Percentiles rank a stretch among this genome's conserved stretches.
These are phyloP conservation scores for Calephelis virginiensis DNA, from an alignment of 1,140 invertebrate species.

Conservation along the genomic window DNA sequence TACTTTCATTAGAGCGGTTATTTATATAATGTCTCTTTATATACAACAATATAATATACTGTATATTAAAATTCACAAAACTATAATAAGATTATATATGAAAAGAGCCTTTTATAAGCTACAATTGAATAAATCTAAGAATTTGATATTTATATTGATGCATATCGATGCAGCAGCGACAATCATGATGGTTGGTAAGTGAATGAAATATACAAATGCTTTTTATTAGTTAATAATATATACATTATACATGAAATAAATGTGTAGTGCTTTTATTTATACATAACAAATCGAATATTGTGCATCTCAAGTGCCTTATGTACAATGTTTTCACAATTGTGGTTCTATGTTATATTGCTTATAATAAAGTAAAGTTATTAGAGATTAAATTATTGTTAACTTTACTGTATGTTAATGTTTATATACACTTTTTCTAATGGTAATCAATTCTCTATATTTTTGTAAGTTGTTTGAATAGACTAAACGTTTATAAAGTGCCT, in stretches of 20 bases:
- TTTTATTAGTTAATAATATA: conserved; percentile 48
- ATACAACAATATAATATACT: no score
- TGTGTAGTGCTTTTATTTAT: conserved; percentile 69
- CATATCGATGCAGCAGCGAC: conserved; percentile 5
- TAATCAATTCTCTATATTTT: conserved; percentile 48
- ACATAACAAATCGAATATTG: conserved; percentile 60
- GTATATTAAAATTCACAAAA: no score
- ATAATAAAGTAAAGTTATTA: conserved; percentile 67
- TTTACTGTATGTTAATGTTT: conserved; percentile 73
- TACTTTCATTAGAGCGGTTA: no score
- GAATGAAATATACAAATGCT: conserved; percentile 41
- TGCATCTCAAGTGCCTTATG: conserved; percentile 74
- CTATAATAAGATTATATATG: no score
- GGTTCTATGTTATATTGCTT: conserved; percentile 74
- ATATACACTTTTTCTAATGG: conserved; percentile 46
- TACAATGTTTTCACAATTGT: conserved; percentile 66
- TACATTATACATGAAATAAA: conserved; percentile 42
- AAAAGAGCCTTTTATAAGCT: no score
- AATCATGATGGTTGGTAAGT: conserved; percentile 48
- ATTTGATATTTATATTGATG: no score
- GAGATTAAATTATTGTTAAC: conserved; percentile 79
- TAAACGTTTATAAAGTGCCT: conserved; percentile 39
- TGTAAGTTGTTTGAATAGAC: conserved; percentile 36
- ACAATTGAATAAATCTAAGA: no score
- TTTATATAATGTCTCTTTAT: no score